Conservation (phyloP, 2,797 vertebrate species). For the Notolabrus celidotus region DNA sequence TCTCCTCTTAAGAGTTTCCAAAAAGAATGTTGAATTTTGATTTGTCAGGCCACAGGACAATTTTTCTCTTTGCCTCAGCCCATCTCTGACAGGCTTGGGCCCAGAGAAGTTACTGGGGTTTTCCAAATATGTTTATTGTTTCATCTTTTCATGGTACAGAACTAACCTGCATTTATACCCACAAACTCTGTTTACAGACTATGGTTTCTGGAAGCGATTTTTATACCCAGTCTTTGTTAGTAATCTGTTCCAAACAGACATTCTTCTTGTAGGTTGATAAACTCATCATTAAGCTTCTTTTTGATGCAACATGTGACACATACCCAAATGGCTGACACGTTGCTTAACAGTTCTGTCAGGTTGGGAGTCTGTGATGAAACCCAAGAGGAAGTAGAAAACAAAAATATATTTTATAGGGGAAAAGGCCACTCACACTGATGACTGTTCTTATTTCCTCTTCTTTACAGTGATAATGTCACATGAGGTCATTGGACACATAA, state of each 20-base stretch:
- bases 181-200: not conserved
- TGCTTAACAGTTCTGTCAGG: not conserved
- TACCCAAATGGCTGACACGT: not conserved
- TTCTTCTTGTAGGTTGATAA: too few species aligned
- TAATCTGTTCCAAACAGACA: too few species aligned
- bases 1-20: too few species aligned
- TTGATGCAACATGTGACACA: conserved; percentile 2
- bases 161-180: too few species aligned
- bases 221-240: not conserved
- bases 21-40: too few species aligned
- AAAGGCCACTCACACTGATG: not conserved
- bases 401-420: not conserved
- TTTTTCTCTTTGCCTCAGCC: too few species aligned
- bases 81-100: too few species aligned
- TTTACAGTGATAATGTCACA: not conserved
- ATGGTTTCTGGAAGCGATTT: not conserved
- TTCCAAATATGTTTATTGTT: too few species aligned
- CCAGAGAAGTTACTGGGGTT: too few species aligned
- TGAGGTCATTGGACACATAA: not conserved
- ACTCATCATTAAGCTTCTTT: too few species aligned
- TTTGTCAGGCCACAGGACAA: too few species aligned
- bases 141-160: too few species aligned
- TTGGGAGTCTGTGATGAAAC: conserved; percentile 8
- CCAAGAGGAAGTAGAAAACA: conserved; percentile 11
- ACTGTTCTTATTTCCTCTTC: conserved; percentile 20